These are phyloP conservation scores for Microcebus tavaratra DNA, from an alignment of 2,113 vertebrate genomes.

Conservation along the genomic window DNA sequence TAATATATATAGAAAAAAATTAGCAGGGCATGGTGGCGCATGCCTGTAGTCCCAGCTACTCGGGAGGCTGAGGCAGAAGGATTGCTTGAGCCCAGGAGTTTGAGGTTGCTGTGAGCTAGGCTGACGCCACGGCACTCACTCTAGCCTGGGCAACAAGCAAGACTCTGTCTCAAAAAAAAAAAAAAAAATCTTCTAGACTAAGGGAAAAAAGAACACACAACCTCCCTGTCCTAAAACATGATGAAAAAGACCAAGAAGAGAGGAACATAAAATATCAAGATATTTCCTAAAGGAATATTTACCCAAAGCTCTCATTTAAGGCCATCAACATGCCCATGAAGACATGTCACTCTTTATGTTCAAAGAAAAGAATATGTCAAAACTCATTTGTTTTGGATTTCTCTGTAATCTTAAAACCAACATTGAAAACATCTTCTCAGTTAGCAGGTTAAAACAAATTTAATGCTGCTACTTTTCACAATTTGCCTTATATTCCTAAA, in stretches of 20 bases:
- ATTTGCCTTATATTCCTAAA: neutral
- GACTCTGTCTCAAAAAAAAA: no score
- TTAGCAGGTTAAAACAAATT: neutral
- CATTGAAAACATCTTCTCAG: neutral
- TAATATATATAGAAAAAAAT: no score
- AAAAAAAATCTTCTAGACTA: neutral
- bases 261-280: neutral
- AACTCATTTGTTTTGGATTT: neutral
- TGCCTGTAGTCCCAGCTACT: no score
- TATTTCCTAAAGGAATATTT: constrained; percentile 17
- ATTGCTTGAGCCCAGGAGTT: no score
- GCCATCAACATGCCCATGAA: neutral
- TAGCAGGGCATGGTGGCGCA: no score
- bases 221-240: neutral
- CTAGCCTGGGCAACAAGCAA: no score
- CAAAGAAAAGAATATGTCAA: neutral
- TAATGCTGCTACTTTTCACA: neutral
- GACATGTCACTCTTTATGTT: neutral
- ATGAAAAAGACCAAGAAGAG: neutral
- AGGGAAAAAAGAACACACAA: neutral
- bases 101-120: no score
- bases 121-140: no score
- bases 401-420: neutral
- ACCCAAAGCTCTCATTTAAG: neutral
- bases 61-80: no score